phyloP scores from a whole-genome alignment of 2,113 vertebrate genomes.

The Proterorhinus semilunaris region DNA sequence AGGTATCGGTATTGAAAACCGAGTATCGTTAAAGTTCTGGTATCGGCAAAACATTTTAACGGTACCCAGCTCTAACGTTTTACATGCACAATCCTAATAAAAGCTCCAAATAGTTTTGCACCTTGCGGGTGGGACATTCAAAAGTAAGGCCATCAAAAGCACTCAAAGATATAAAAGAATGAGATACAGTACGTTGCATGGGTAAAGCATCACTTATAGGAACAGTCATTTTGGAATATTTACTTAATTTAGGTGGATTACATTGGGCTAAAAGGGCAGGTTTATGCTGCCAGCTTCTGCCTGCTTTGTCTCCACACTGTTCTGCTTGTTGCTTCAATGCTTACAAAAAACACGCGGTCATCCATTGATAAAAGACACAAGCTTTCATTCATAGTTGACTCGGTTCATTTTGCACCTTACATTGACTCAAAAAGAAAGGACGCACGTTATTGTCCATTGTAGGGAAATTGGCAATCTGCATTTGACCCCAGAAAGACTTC shows the following conservation, averaged over 20 bases:
- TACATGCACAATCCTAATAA: not conserved
- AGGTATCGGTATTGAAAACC: no score
- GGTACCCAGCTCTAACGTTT: not conserved
- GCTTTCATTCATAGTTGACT: not conserved
- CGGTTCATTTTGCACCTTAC: not conserved
- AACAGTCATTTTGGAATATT: not conserved
- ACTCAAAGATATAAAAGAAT: not conserved
- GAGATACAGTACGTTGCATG: no score
- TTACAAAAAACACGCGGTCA: not conserved
- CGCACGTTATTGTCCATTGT: no score
- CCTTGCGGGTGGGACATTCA: not conserved
- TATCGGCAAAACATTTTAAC: no score
- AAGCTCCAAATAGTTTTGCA: slow-evolving; percentile 21
- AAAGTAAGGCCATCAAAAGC: slow-evolving; percentile 12
- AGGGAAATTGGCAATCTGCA: no score
- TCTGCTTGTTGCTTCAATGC: not conserved
- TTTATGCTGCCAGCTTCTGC: slow-evolving; percentile 28
- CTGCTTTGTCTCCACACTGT: slow-evolving; percentile 14
- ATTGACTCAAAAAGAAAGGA: no score
- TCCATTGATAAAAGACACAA: not conserved
- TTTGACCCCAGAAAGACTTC: no score
- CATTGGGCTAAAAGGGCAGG: slow-evolving; percentile 31
- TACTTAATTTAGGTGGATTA: not conserved
- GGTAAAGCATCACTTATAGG: not conserved
- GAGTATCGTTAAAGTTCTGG: no score